Evolutionary conservation across 2,113 vertebrate species (phyloP), one percentile per base, ranked within the genome.

Genomic region (Steatornis caripensis): DNA sequence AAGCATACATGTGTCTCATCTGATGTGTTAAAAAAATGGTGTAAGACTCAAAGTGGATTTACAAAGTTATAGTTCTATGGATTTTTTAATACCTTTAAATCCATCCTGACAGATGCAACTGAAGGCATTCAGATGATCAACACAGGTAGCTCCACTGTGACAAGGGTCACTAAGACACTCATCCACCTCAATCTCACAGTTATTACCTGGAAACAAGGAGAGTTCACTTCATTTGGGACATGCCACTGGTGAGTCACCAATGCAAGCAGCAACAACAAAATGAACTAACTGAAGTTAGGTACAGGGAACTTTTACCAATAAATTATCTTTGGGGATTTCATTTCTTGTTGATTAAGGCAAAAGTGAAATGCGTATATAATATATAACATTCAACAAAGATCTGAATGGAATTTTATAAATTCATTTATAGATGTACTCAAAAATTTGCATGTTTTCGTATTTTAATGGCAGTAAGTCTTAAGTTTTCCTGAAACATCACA

Each of bases 151-250:
- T 79, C 98, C 97, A 29, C 98, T 98, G 90, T 48, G 93, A 95
- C 98, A 98, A 77, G 98, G 98, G 76, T 95, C 97, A 93, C 98
- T 98, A 32, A 98, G 97, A 92, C 98, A 99, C 95, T 98, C 98
- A 87, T 98, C 95, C 84, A 98, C 98, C 93, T 99, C 98, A 95
- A 96, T 98, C 94, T 98, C 98, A 87, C 98, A 99, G 78, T 97
- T 98, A 95, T 97, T 95, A 95, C 98, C 98, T 99, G 91, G 62
- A 88, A 97, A 98, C 34, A 95, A 96, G 83, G 82, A 97, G 61
- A 10, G 81, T 80, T 95, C 46, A 95, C 61, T 97, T 97, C 41
- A 95, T 95, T 89, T 90, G 81, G 83, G 93, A 81, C 12, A 41
- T 29, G 21, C 23, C 45, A 60, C 29, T 69, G 24, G n/a, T 54